phyloP scores from a whole-genome alignment of 2,797 vertebrate genomes.

The Poeciliopsis turneri region DNA sequence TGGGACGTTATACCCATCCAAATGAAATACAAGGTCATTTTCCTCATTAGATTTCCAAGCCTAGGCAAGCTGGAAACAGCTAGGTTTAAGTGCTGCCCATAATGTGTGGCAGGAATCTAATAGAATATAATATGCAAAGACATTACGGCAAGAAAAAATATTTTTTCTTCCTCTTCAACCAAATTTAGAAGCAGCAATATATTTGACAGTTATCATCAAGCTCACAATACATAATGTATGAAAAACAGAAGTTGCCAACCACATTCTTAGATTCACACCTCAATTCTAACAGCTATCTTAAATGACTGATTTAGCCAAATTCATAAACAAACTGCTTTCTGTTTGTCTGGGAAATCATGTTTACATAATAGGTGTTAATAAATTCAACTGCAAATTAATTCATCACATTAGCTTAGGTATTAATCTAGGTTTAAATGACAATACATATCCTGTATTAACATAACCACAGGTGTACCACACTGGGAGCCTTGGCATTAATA shows the following conservation, averaged over 20 bases:
- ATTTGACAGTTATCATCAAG: slow-evolving; percentile 54
- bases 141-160: slow-evolving; percentile 59
- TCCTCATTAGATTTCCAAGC: slow-evolving; percentile 64
- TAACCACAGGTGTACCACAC: slow-evolving; percentile 46
- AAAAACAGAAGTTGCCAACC: slow-evolving; percentile 26
- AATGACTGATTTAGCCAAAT: slow-evolving; percentile 8
- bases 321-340: slow-evolving; percentile 13
- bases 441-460: slow-evolving; percentile 38
- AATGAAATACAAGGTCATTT: slow-evolving; percentile 71
- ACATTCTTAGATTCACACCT: slow-evolving; percentile 27
- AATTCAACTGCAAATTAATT: slow-evolving; percentile 39
- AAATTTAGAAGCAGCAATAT: slow-evolving; percentile 54
- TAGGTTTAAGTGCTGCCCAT: slow-evolving; percentile 53
- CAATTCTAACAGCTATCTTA: slow-evolving; percentile 33
- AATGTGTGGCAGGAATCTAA: slow-evolving; percentile 67
- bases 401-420: slow-evolving; percentile 43
- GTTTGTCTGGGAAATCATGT: slow-evolving; percentile 25
- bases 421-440: slow-evolving; percentile 49
- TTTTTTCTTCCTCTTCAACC: slow-evolving; percentile 56
- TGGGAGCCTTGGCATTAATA: slow-evolving; percentile 20
- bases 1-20: slow-evolving; percentile 38
- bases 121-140: slow-evolving; percentile 66
- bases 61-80: slow-evolving; percentile 52
- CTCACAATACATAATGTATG: not conserved
- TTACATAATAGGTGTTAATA: slow-evolving; percentile 39